Evolutionary conservation across 2,797 vertebrate genomes (phyloP).

Genomic region (Rhinoraja longicauda): DNA sequence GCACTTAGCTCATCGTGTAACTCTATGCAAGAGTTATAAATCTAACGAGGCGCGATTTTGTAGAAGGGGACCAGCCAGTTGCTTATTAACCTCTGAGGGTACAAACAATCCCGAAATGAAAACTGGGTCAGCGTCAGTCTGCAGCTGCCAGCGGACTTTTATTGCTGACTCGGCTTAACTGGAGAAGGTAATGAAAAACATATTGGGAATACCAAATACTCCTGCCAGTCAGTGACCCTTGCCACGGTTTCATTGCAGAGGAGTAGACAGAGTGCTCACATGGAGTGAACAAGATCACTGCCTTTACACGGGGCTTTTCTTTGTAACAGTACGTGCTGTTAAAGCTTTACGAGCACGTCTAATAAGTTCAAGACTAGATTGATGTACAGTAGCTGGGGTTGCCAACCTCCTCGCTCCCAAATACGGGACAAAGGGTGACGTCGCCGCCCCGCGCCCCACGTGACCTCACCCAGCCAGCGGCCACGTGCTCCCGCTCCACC

Average conservation of each 20-base stretch:
- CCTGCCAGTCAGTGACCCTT: not conserved
- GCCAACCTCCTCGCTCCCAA: no score
- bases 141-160: not conserved
- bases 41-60: not conserved
- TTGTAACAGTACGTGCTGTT: no score
- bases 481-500: no score
- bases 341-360: no score
- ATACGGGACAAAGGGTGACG: no score
- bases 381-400: no score
- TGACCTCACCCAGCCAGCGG: no score
- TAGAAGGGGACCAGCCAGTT: not conserved
- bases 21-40: not conserved
- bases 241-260: no score
- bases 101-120: not conserved
- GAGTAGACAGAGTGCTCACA: not conserved
- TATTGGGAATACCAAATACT: not conserved
- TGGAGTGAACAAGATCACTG: no score
- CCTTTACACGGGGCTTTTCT: no score
- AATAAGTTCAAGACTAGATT: no score
- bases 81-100: constrained; percentile 12
- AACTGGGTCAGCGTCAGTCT: not conserved
- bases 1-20: not conserved
- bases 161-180: not conserved
- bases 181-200: constrained; percentile 10
- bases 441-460: no score